Conservation (phyloP, 2,113 vertebrate genomes). For the Grantiella picta region DNA sequence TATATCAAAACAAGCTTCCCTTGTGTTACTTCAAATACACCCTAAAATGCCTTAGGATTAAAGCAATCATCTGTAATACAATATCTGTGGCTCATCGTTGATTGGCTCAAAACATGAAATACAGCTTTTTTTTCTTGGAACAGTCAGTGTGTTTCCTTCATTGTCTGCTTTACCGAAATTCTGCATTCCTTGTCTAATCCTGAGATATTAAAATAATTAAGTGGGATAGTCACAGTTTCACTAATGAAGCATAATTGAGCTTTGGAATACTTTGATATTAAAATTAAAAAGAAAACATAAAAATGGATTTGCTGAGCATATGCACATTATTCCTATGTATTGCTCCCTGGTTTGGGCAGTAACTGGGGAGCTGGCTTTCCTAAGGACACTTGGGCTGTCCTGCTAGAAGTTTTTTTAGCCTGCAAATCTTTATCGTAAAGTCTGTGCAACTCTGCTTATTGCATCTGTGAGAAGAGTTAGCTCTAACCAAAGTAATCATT, state of each 20-base stretch:
- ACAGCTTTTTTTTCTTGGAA: slow-evolving; percentile 54
- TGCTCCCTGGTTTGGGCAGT: background rate
- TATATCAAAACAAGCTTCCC: slow-evolving; percentile 60
- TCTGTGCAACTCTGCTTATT: background rate
- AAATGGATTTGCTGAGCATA: slow-evolving; percentile 10
- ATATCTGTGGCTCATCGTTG: slow-evolving; percentile 51
- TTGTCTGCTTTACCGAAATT: slow-evolving; percentile 56
- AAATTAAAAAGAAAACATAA: slow-evolving; percentile 37
- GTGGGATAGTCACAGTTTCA: slow-evolving; percentile 61
- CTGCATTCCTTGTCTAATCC: slow-evolving; percentile 65
- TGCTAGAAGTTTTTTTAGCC: background rate
- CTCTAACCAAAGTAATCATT: background rate
- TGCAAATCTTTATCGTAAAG: background rate
- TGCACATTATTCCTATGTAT: background rate
- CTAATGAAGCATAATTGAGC: slow-evolving; percentile 66
- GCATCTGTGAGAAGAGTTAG: background rate
- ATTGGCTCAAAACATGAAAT: slow-evolving; percentile 70
- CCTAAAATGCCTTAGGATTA: slow-evolving; percentile 69
- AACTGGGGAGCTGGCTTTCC: background rate
- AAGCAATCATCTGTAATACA: slow-evolving; percentile 72
- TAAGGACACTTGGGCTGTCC: background rate
- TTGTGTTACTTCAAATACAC: slow-evolving; percentile 62
- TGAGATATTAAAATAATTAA: slow-evolving; percentile 71
- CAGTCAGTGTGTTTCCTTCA: slow-evolving; percentile 25
- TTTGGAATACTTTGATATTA: slow-evolving; percentile 63